A percentile compares a stretch with the other conserved stretches of the same genome.
phyloP scores from a whole-genome alignment of 2,888 invertebrate species.

The Spilosoma lubricipeda region DNA sequence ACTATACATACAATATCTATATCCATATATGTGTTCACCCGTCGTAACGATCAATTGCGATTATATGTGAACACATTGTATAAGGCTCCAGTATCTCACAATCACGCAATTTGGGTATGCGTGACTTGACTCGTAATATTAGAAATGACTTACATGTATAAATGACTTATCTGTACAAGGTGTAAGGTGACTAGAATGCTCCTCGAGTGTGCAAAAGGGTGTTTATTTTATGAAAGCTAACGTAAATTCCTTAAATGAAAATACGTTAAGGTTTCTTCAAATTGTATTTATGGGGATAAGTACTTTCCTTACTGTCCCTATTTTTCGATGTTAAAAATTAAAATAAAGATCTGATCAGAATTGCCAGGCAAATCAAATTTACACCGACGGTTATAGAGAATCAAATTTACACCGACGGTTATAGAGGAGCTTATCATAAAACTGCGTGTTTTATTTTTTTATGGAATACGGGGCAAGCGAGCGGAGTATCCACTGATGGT shows the following conservation, averaged over 20 bases:
- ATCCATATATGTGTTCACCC: neutral
- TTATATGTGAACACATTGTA: slow-evolving; percentile 2
- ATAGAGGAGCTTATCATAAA: no score
- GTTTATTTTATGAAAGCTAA: neutral
- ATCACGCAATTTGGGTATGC: slow-evolving; percentile 1
- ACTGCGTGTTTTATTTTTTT: no score
- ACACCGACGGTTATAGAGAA: no score
- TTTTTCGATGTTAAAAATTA: no score
- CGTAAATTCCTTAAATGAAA: neutral
- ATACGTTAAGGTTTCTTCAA: neutral
- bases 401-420: no score
- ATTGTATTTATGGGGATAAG: no score
- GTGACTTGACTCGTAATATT: slow-evolving; percentile 6
- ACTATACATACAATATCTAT: neutral
- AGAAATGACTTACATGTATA: neutral
- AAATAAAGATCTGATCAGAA: no score
- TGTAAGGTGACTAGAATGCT: neutral
- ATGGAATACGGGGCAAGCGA: no score
- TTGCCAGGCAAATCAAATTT: no score
- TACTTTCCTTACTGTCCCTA: no score
- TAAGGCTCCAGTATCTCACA: slow-evolving; percentile 2
- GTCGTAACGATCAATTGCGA: neutral
- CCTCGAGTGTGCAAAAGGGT: neutral
- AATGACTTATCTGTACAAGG: neutral
- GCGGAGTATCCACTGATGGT: no score